Percentiles rank a stretch among this genome's conserved stretches.
These are phyloP conservation scores for Rhinichthys klamathensis DNA, from an alignment of 2,113 vertebrate genomes.

Conservation along the genomic window DNA sequence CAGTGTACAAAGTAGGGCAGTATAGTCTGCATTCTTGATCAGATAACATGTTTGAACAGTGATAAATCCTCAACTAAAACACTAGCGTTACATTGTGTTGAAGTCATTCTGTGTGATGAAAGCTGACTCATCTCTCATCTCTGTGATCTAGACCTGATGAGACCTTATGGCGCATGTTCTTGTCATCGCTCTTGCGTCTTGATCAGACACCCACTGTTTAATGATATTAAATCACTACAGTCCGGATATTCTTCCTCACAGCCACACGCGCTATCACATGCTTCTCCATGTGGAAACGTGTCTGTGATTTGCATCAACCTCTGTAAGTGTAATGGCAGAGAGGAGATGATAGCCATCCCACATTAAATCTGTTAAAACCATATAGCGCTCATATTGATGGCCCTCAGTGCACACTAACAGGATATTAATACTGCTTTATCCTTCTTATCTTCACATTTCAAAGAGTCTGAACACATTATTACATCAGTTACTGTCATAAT, in stretches of 20 bases:
- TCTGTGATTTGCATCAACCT: constrained; percentile 37
- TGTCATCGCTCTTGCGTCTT: constrained; percentile 30
- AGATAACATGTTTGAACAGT: not conserved
- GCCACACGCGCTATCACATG: constrained; percentile 5
- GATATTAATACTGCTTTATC: constrained; percentile 48
- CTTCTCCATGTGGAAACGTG: constrained; percentile 12
- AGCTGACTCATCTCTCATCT: not conserved
- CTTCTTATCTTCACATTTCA: constrained; percentile 22
- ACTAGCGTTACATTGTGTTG: not conserved
- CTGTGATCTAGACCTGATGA: constrained; percentile 25
- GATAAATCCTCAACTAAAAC: constrained; percentile 1
- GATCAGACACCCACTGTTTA: constrained; percentile 21
- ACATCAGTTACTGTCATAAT: constrained; percentile 21
- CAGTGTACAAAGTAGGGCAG: not conserved
- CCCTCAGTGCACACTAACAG: constrained; percentile 16
- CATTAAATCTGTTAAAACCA: constrained; percentile 32
- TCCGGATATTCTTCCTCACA: constrained; percentile 37
- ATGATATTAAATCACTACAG: constrained; percentile 42
- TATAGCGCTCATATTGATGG: constrained; percentile 24
- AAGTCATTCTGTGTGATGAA: constrained; percentile 26
- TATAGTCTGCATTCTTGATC: not conserved
- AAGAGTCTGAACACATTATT: constrained; percentile 16
- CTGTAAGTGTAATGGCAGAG: constrained; percentile 8
- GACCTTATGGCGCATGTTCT: constrained; percentile 19
- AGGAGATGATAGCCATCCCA: constrained; percentile 34